Evolutionary conservation across 2,888 invertebrate species (phyloP).

Genomic region (Oscheius sp.): DNA sequence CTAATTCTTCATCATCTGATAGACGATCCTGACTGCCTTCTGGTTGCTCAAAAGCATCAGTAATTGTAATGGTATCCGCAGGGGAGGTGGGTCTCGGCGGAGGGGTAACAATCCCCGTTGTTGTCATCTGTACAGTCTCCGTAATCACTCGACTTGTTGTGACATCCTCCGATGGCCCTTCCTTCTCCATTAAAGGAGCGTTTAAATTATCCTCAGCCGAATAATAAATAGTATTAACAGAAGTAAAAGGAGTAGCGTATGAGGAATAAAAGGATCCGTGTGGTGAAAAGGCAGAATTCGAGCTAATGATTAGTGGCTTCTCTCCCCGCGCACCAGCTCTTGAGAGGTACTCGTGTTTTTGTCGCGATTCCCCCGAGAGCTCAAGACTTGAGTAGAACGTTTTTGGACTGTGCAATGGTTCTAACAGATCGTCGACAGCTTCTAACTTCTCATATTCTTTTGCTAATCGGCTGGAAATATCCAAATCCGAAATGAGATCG

Average conservation of each 20-base stretch:
- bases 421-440: background rate
- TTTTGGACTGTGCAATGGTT: background rate
- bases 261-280: background rate
- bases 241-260: constrained; percentile 4
- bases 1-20: background rate
- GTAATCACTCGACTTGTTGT: constrained; percentile 16
- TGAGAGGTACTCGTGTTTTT: constrained; percentile 37
- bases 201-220: constrained; percentile 14
- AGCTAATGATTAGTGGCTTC: background rate
- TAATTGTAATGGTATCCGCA: background rate
- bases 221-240: constrained; percentile 4
- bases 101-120: constrained; percentile 7
- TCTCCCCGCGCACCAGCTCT: constrained; percentile 16
- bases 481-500: background rate
- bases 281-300: constrained; percentile 6
- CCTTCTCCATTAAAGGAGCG: background rate
- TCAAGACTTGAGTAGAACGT: constrained; percentile 16
- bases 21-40: background rate
- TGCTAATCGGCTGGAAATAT: background rate
- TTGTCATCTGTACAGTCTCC: background rate
- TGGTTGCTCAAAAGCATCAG: background rate
- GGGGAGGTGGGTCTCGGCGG: background rate
- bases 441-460: constrained; percentile 15
- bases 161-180: background rate
- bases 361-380: constrained; percentile 14